Evolutionary conservation across 2,797 vertebrate species (phyloP).

Genomic region (Periophthalmus magnuspinnatus): DNA sequence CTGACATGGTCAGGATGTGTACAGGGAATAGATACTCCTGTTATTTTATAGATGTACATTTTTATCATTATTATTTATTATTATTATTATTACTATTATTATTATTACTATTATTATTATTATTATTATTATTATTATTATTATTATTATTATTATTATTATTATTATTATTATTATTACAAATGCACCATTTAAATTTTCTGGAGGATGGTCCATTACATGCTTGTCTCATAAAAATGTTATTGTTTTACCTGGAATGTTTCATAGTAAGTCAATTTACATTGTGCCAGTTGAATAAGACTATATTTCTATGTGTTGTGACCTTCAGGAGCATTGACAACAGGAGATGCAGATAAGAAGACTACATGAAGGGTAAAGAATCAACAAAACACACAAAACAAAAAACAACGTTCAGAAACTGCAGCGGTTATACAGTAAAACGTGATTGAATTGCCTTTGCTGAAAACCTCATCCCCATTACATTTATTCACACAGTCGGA

Average conservation of each 20-base stretch:
- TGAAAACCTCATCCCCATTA: conserved; percentile 47
- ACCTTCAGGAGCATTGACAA: neutral
- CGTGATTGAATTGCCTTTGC: conserved; percentile 37
- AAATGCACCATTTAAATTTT: neutral
- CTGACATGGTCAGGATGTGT: neutral
- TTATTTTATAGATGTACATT: neutral
- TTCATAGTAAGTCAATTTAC: neutral
- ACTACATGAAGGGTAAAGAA: neutral
- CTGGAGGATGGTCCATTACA: neutral
- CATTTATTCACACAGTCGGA: conserved; percentile 37
- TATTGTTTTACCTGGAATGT: neutral
- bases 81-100: too few relatives aligned
- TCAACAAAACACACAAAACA: neutral
- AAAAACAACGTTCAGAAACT: conserved; percentile 12
- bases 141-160: neutral
- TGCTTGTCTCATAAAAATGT: too few relatives aligned
- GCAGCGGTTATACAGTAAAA: conserved; percentile 19
- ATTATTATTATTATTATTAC: neutral
- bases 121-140: neutral
- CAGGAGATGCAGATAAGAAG: neutral
- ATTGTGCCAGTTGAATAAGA: neutral
- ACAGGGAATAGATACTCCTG: neutral
- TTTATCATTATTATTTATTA: too few relatives aligned
- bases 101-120: neutral
- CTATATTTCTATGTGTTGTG: neutral